Conservation (phyloP, 2,888 invertebrate species). For the Drosophila multiciliata region DNA sequence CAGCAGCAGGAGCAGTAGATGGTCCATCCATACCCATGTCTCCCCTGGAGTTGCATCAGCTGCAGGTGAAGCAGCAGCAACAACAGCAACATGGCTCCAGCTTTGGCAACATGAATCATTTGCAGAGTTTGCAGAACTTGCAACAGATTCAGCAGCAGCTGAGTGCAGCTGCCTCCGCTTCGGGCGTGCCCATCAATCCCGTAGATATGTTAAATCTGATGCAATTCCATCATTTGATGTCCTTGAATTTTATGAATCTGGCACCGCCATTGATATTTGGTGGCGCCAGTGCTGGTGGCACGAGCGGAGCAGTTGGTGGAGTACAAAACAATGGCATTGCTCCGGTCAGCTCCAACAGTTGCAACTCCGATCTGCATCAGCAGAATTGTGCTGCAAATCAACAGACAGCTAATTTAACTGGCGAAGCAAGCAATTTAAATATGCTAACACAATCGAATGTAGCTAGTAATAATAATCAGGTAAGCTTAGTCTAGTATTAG, state of each 20-base stretch:
- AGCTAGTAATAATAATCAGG: constrained; percentile 38
- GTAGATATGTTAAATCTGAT: constrained; percentile 94
- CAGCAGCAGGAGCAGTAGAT: constrained; percentile 40
- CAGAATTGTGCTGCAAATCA: constrained; percentile 10
- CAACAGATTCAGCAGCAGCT: constrained; percentile 83
- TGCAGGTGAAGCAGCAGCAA: constrained; percentile 46
- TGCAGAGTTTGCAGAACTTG: constrained; percentile 82
- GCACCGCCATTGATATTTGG: constrained; percentile 90
- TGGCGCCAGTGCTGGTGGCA: constrained; percentile 44
- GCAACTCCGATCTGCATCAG: constrained; percentile 14
- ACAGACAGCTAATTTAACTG: constrained; percentile 2
- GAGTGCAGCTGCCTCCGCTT: constrained; percentile 63
- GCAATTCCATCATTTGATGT: constrained; percentile 96
- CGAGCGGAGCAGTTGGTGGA: constrained; percentile 12
- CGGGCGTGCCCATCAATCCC: constrained; percentile 91
- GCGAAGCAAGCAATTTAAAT: constrained; percentile 24
- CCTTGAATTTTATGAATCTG: constrained; percentile 96
- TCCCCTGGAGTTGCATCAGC: constrained; percentile 49
- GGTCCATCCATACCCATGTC: constrained; percentile 39
- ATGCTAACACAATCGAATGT: constrained; percentile 26
- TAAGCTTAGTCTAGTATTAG: constrained; percentile 1
- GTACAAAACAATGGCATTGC: constrained; percentile 32
- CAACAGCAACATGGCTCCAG: constrained; percentile 29
- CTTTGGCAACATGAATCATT: constrained; percentile 57
- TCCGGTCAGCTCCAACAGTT: not conserved